Percentiles rank a stretch among this genome's conserved stretches.
Evolutionary conservation across 2,888 invertebrate species (phyloP).

Genomic region (Caenorhabditis sp.): DNA sequence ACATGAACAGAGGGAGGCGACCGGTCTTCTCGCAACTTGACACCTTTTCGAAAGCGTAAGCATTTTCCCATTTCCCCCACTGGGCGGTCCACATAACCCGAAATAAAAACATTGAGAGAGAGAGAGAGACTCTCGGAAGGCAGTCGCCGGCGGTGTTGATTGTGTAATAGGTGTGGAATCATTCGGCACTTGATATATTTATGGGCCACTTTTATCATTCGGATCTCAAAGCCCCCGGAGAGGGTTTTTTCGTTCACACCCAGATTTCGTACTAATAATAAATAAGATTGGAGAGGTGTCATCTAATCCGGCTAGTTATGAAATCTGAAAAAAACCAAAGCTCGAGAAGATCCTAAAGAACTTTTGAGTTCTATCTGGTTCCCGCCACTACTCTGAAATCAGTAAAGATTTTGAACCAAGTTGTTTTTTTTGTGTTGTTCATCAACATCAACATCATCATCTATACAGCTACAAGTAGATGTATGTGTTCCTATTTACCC

Average conservation of each 20-base stretch:
- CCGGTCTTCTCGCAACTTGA: slow-evolving; percentile 41
- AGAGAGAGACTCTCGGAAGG: not conserved
- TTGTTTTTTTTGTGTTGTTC: slow-evolving; percentile 25
- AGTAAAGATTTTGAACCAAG: not conserved
- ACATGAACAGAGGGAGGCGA: slow-evolving; percentile 14
- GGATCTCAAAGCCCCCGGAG: slow-evolving; percentile 16
- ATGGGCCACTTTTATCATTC: slow-evolving; percentile 55
- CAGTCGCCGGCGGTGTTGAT: slow-evolving; percentile 19
- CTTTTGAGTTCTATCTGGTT: not conserved
- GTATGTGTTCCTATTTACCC: slow-evolving; percentile 54
- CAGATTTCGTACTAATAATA: slow-evolving; percentile 17
- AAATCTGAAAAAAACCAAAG: not conserved
- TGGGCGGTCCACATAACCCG: slow-evolving; percentile 37
- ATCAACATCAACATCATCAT: slow-evolving; percentile 17
- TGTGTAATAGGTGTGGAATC: slow-evolving; percentile 46
- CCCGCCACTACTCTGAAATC: too few relatives aligned
- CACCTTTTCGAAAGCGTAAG: slow-evolving; percentile 33
- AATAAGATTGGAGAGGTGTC: not conserved
- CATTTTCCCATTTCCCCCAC: slow-evolving; percentile 1
- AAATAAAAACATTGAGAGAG: slow-evolving; percentile 35
- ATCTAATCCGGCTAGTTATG: slow-evolving; percentile 12
- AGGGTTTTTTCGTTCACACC: not conserved
- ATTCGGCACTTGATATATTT: slow-evolving; percentile 57
- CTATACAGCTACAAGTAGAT: slow-evolving; percentile 36
- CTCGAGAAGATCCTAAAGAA: not conserved